phyloP scores from a whole-genome alignment of 2,113 vertebrate genomes.

The Caranx melampygus region DNA sequence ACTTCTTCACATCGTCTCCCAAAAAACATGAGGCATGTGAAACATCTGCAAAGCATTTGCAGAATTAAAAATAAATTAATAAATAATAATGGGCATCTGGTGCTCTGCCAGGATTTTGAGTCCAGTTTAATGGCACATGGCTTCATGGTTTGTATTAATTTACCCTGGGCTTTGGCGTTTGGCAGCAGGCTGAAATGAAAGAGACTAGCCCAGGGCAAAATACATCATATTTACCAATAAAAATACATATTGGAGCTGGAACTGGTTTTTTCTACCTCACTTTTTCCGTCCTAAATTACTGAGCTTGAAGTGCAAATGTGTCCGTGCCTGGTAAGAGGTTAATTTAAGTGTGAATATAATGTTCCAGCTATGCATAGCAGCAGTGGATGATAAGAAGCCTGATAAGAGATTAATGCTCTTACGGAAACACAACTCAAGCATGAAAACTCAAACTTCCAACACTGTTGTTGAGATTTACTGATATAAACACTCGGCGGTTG shows the following conservation, averaged over 20 bases:
- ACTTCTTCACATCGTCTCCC: conserved; percentile 53
- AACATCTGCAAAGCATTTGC: conserved; percentile 85
- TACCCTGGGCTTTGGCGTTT: conserved; percentile 74
- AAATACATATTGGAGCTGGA: conserved; percentile 64
- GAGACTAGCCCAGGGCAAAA: conserved; percentile 67
- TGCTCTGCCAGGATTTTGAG: conserved; percentile 76
- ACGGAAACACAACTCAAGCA: conserved; percentile 58
- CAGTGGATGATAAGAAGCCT: conserved; percentile 55
- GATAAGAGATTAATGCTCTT: conserved; percentile 69
- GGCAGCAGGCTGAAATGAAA: conserved; percentile 76
- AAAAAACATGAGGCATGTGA: conserved; percentile 68
- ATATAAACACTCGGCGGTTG: conserved; percentile 32
- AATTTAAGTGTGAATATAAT: conserved; percentile 73
- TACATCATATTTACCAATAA: conserved; percentile 78
- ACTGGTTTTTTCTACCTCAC: conserved; percentile 32
- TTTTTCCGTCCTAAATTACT: conserved; percentile 52
- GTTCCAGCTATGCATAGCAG: conserved; percentile 62
- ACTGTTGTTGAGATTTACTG: conserved; percentile 53
- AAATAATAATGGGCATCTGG: conserved; percentile 80
- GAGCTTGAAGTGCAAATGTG: conserved; percentile 74
- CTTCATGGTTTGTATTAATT: conserved; percentile 81
- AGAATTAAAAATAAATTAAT: conserved; percentile 84
- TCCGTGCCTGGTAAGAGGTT: conserved; percentile 67
- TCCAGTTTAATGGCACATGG: conserved; percentile 81
- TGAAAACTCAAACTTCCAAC: conserved; percentile 56